Percentiles rank a stretch among this genome's conserved stretches.
Conservation (phyloP, 2,888 invertebrate species). For the Drosophila melanosoma region DNA sequence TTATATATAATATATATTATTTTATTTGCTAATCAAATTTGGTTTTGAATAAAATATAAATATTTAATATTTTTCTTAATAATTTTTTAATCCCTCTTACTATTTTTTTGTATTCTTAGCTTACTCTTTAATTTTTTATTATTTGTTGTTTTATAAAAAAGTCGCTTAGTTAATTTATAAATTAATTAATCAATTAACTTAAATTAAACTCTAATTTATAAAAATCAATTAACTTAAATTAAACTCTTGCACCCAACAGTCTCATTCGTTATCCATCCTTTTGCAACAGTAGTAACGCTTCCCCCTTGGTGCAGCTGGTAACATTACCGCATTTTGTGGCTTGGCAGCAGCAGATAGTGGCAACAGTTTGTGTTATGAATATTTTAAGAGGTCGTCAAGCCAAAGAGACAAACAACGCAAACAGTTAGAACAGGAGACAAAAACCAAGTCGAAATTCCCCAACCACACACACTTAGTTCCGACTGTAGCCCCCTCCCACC, state of each 20-base stretch:
- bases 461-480: background rate
- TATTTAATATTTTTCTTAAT: background rate
- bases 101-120: too few relatives aligned
- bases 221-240: constrained; percentile 71
- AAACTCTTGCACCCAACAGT: constrained; percentile 39
- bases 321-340: constrained; percentile 49
- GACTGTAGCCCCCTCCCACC: background rate
- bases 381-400: constrained; percentile 69
- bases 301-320: constrained; percentile 15
- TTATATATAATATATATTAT: background rate
- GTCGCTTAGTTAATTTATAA: constrained; percentile 63
- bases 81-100: background rate
- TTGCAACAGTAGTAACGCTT: background rate
- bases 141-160: constrained; percentile 32
- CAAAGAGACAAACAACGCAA: constrained; percentile 47
- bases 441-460: constrained; percentile 39
- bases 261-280: constrained; percentile 38
- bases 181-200: constrained; percentile 75
- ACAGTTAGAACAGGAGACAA: constrained; percentile 36
- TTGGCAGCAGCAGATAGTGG: constrained; percentile 66
- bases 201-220: constrained; percentile 58
- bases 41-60: background rate
- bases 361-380: constrained; percentile 78
- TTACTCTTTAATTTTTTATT: background rate
- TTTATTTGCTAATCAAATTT: background rate